Evolutionary conservation across 2,113 vertebrate genomes (phyloP).

Genomic region (Ovibos moschatus): DNA sequence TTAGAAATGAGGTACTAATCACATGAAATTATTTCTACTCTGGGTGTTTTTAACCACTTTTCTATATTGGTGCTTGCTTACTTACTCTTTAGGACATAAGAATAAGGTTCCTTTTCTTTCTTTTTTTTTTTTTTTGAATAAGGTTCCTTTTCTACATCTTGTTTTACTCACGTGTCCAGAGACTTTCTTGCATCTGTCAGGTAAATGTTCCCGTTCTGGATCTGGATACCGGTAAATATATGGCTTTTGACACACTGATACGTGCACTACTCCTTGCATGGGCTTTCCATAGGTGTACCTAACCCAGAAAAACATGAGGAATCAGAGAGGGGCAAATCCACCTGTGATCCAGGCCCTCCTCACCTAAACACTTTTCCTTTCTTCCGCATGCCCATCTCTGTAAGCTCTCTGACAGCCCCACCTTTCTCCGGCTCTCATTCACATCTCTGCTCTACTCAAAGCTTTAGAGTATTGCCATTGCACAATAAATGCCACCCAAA

Average conservation of each 20-base stretch:
- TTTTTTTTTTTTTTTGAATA: too few species aligned
- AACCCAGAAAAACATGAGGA: neutral
- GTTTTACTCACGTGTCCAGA: slow-evolving; percentile 60
- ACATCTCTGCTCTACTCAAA: neutral
- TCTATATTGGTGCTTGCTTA: neutral
- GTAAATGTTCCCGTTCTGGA: fast-evolving
- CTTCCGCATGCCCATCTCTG: neutral
- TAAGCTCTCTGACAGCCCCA: neutral
- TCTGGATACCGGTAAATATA: neutral
- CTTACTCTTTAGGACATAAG: neutral
- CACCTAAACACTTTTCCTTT: neutral
- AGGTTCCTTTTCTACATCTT: neutral
- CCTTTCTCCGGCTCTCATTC: neutral
- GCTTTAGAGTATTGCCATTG: neutral
- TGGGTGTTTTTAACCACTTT: neutral
- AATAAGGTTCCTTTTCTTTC: neutral
- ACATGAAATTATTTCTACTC: neutral
- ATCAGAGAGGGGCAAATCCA: neutral
- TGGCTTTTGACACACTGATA: slow-evolving; percentile 71
- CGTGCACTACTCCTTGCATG: neutral
- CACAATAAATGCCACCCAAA: neutral
- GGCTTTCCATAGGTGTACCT: slow-evolving; percentile 72
- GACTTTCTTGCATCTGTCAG: neutral
- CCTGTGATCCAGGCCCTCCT: neutral
- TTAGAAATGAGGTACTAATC: neutral